Percentiles rank a stretch among this genome's conserved stretches.
Conservation (phyloP, 1,140 invertebrate species). For the Stegodyphus dumicola region DNA sequence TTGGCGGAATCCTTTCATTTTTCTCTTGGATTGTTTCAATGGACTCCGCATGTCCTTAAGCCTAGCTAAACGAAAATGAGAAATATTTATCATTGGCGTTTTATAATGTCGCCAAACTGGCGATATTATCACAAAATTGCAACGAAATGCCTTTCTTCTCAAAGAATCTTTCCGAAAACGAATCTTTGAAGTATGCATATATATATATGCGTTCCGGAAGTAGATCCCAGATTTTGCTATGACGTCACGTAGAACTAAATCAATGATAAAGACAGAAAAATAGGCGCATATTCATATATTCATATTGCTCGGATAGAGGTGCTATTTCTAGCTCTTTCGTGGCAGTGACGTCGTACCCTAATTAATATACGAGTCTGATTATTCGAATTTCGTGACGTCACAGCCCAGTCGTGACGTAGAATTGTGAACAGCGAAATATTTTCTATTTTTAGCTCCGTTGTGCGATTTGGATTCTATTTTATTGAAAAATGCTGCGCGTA, state of each 20-base stretch:
- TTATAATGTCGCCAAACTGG: too few species aligned
- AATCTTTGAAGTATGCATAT: too few species aligned
- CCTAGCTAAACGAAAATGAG: too few species aligned
- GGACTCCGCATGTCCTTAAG: too few species aligned
- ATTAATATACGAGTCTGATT: background rate
- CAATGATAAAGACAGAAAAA: background rate
- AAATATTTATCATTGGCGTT: too few species aligned
- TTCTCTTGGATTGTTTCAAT: too few species aligned
- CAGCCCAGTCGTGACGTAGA: background rate
- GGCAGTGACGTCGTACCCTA: background rate
- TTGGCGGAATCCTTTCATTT: too few species aligned
- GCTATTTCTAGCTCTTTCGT: background rate
- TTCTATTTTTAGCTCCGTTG: background rate
- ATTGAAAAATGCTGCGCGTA: too few species aligned
- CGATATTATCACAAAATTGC: too few species aligned
- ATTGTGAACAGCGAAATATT: background rate
- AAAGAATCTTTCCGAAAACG: too few species aligned
- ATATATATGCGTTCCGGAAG: background rate
- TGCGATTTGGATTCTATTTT: too few species aligned
- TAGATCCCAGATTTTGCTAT: background rate
- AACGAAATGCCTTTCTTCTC: too few species aligned
- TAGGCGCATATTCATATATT: background rate
- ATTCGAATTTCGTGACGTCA: background rate
- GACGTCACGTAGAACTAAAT: background rate
- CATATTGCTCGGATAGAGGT: background rate